Evolutionary conservation across 2,888 invertebrate species (phyloP).

Genomic region (Rhamphomyia laevipes): DNA sequence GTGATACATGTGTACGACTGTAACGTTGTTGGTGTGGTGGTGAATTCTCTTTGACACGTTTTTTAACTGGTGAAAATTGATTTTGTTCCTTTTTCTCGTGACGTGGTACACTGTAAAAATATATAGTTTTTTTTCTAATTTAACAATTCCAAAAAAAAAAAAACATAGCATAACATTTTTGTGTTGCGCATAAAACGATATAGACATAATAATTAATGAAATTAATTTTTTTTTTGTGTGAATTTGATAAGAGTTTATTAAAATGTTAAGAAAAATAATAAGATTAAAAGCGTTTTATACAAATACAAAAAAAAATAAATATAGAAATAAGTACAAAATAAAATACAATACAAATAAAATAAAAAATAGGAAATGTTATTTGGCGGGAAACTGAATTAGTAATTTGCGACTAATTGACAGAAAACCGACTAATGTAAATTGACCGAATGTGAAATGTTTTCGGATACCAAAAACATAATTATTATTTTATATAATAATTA

Average conservation of each 20-base stretch:
- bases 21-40: conserved; percentile 55
- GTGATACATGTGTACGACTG: conserved; percentile 36
- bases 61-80: conserved; percentile 92
- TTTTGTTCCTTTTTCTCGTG: conserved; percentile 74
- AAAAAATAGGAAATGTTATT: too few relatives aligned
- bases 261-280: conserved; percentile 6
- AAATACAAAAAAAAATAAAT: too few relatives aligned
- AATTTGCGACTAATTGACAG: too few relatives aligned
- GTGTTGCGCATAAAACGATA: conserved; percentile 14
- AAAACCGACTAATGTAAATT: too few relatives aligned
- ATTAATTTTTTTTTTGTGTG: conserved; percentile 1
- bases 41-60: conserved; percentile 90
- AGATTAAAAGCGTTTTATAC: not conserved
- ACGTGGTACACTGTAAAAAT: conserved; percentile 37
- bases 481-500: too few relatives aligned
- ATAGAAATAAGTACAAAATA: too few relatives aligned
- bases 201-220: not conserved
- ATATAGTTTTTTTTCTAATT: not conserved
- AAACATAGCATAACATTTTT: not conserved
- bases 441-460: too few relatives aligned
- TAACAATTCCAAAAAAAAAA: too few relatives aligned
- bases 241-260: conserved; percentile 13
- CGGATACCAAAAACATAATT: too few relatives aligned
- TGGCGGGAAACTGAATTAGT: too few relatives aligned
- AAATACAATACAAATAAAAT: too few relatives aligned